A percentile compares a stretch with the other conserved stretches of the same genome.
Conservation (phyloP, 2,797 vertebrate species). For the Cryptoblepharus egeriae region DNA sequence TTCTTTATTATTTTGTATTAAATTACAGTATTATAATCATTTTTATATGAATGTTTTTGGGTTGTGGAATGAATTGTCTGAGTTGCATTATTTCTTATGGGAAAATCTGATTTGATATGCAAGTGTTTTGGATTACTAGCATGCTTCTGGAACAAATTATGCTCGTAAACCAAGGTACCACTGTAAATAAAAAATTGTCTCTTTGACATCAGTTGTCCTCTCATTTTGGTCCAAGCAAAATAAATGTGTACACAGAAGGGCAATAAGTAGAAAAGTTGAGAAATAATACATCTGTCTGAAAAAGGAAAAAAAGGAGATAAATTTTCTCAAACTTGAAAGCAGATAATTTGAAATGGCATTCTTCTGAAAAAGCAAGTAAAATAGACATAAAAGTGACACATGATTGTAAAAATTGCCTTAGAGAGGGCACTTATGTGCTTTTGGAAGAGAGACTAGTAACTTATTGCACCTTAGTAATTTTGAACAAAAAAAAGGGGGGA, state of each 20-base stretch:
- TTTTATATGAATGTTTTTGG: too few relatives aligned
- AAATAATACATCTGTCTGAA: constrained; percentile 39
- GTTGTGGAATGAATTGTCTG: too few relatives aligned
- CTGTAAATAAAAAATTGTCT: background rate
- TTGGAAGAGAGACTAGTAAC: constrained; percentile 66
- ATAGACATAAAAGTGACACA: constrained; percentile 62
- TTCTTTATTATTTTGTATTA: too few relatives aligned
- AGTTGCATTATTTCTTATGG: too few relatives aligned
- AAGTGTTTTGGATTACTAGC: too few relatives aligned
- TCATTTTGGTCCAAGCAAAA: constrained; percentile 38
- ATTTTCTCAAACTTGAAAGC: constrained; percentile 70
- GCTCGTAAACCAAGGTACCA: too few relatives aligned
- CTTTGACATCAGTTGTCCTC: constrained; percentile 31
- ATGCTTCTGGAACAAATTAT: too few relatives aligned
- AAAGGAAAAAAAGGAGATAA: constrained; percentile 68
- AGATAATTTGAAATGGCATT: constrained; percentile 63
- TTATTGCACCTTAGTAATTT: constrained; percentile 49
- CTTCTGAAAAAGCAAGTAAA: constrained; percentile 55
- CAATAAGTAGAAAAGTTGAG: constrained; percentile 32
- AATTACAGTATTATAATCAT: too few relatives aligned
- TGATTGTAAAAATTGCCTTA: constrained; percentile 71
- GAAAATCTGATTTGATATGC: too few relatives aligned
- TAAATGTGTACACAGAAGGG: constrained; percentile 25
- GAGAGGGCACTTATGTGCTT: constrained; percentile 64
- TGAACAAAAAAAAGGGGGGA: constrained; percentile 34